Percentiles rank a stretch among this genome's conserved stretches.
phyloP scores from a whole-genome alignment of 64 coral and sea anemone species.

The Actinia equina region DNA sequence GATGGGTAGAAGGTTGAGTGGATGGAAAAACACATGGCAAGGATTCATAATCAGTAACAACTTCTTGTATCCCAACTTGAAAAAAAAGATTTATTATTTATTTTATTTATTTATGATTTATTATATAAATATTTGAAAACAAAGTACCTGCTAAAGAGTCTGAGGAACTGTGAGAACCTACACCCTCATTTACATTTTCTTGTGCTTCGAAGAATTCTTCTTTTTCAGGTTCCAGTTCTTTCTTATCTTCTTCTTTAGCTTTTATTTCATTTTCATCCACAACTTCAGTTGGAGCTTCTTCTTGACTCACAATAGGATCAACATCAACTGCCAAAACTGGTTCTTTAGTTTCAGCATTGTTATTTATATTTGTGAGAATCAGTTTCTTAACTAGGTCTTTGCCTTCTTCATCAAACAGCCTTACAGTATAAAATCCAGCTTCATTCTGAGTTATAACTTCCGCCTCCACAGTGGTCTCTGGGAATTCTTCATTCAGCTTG shows the following conservation, averaged over 20 bases:
- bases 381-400: neutral
- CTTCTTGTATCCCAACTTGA: neutral
- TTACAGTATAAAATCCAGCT: neutral
- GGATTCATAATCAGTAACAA: neutral
- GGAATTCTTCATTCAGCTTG: slow-evolving; percentile 40
- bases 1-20: neutral
- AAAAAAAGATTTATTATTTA: no score
- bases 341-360: neutral
- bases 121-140: no score
- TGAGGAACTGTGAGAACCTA: neutral
- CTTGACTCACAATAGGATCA: neutral
- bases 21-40: no score
- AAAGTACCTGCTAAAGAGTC: neutral
- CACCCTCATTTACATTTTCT: neutral
- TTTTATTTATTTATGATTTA: no score
- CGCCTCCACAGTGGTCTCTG: neutral
- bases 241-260: neutral
- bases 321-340: neutral
- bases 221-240: neutral
- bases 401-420: slow-evolving; percentile 7
- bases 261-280: neutral
- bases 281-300: neutral
- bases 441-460: slow-evolving; percentile 2
- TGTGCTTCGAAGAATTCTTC: neutral
- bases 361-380: neutral